Evolutionary conservation across 2,888 invertebrate genomes (phyloP).

Genomic region (Platypus cylindrus): DNA sequence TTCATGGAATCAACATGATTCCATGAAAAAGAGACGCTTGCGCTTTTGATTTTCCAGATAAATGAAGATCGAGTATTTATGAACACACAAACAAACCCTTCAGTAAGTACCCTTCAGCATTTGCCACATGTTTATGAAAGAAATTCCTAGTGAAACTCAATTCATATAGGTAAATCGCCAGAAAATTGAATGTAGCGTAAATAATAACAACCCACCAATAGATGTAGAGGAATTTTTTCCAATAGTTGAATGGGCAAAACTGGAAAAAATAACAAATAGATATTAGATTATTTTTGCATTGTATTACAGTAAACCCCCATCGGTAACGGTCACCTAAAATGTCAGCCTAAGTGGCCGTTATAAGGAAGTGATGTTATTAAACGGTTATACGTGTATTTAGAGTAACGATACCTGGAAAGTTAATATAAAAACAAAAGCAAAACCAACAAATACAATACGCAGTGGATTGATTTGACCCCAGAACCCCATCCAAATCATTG

Average conservation of each 20-base stretch:
- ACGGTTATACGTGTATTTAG: not conserved
- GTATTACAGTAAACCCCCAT: not conserved
- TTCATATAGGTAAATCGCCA: conserved; percentile 12
- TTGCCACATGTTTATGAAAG: conserved; percentile 2
- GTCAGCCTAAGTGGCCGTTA: not conserved
- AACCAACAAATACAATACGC: conserved; percentile 7
- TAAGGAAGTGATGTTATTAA: not conserved
- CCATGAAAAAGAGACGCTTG: too few species aligned
- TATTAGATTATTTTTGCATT: not conserved
- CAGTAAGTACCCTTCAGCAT: conserved; percentile 2
- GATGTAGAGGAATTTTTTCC: conserved; percentile 11
- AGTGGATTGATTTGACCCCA: conserved; percentile 8
- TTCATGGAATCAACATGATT: too few species aligned
- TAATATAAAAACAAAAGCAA: conserved; percentile 7
- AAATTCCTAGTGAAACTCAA: conserved; percentile 3
- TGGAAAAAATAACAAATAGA: conserved; percentile 2
- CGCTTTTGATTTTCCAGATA: too few species aligned
- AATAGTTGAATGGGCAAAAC: conserved; percentile 8
- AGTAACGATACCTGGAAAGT: conserved; percentile 10
- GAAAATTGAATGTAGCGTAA: conserved; percentile 11
- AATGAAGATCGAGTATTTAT: too few species aligned
- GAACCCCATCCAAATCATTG: conserved; percentile 11
- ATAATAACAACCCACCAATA: conserved; percentile 13
- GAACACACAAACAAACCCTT: too few species aligned
- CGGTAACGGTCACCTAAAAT: not conserved